phyloP scores from a whole-genome alignment of 2,113 vertebrate genomes.

The Tetrax tetrax region DNA sequence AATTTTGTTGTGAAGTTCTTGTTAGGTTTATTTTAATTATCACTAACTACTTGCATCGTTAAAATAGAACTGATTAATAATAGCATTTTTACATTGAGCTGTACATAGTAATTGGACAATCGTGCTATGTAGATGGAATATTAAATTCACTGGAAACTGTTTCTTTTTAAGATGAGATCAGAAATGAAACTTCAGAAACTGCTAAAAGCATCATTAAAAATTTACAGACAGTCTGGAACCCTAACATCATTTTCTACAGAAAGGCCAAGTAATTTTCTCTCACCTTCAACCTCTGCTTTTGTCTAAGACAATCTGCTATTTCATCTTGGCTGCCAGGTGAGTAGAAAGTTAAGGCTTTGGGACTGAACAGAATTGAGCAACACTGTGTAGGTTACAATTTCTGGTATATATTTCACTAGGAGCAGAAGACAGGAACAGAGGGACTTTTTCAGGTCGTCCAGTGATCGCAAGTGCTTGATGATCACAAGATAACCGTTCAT shows the following conservation, averaged over 20 bases:
- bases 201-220: slow-evolving; percentile 43
- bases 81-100: slow-evolving; percentile 4
- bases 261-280: background rate
- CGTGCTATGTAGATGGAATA: background rate
- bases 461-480: background rate
- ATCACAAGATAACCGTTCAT: background rate
- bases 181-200: slow-evolving; percentile 46
- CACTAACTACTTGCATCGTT: background rate
- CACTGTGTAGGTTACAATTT: background rate
- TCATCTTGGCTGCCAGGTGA: background rate
- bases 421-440: background rate
- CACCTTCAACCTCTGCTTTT: background rate
- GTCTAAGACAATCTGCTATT: background rate
- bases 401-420: background rate
- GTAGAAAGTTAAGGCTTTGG: background rate
- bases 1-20: slow-evolving; percentile 16
- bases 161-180: background rate
- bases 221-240: background rate
- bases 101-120: background rate
- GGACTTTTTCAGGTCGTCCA: background rate
- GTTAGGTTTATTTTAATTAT: slow-evolving; percentile 27
- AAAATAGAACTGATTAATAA: background rate
- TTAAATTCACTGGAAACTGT: background rate
- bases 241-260: background rate
- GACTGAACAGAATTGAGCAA: background rate